These are phyloP conservation scores for Agrotis puta DNA, from an alignment of 2,888 invertebrate genomes.

Conservation along the genomic window DNA sequence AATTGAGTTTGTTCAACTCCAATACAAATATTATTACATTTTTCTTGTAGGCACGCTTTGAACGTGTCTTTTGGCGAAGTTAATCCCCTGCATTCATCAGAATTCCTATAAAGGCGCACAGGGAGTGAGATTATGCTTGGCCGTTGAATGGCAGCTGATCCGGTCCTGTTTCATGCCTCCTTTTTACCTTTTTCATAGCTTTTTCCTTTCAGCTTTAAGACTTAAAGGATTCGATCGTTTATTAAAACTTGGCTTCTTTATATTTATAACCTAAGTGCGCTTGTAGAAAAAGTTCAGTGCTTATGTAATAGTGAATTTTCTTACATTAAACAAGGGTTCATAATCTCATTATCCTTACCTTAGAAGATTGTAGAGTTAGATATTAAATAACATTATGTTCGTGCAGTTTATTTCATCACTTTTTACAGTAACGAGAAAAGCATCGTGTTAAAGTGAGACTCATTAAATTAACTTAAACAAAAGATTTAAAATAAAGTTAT, in stretches of 20 bases:
- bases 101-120: constrained; percentile 65
- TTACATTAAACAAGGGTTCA: constrained; percentile 4
- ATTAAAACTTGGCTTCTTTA: constrained; percentile 22
- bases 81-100: constrained; percentile 74
- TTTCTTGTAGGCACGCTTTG: constrained; percentile 50
- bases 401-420: constrained; percentile 23
- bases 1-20: constrained; percentile 61
- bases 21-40: constrained; percentile 60
- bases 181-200: constrained; percentile 65
- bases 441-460: constrained; percentile 14
- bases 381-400: constrained; percentile 21
- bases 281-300: constrained; percentile 1
- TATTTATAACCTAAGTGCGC: constrained; percentile 1
- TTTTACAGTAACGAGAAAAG: constrained; percentile 23
- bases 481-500: constrained; percentile 37
- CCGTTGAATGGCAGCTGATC: constrained; percentile 65
- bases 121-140: constrained; percentile 70
- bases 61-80: constrained; percentile 63
- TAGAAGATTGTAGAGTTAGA: constrained; percentile 16
- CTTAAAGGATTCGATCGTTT: constrained; percentile 36
- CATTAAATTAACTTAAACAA: constrained; percentile 39
- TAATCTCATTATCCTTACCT: constrained; percentile 25
- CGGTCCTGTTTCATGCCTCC: constrained; percentile 57
- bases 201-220: constrained; percentile 56
- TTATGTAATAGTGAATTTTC: background rate